phyloP scores from a whole-genome alignment of 2,888 invertebrate genomes.

The Agrilus cyanescens region DNA sequence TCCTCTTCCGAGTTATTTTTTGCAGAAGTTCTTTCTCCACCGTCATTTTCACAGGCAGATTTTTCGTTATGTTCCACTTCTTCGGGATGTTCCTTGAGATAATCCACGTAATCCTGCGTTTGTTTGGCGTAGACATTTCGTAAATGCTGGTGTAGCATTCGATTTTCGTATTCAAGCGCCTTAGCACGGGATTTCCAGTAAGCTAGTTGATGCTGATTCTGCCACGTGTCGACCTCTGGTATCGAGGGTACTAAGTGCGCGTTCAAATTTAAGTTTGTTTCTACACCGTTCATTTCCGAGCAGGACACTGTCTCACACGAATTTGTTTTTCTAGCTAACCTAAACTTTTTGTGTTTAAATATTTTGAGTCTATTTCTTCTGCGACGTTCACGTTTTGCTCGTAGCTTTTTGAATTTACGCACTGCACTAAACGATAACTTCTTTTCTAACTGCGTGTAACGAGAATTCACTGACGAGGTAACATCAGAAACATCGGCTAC shows the following conservation, averaged over 20 bases:
- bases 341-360: constrained; percentile 9
- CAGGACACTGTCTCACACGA: constrained; percentile 22
- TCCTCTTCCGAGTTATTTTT: too few species aligned
- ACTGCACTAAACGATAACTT: neutral
- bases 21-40: too few species aligned
- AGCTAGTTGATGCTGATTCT: constrained; percentile 44
- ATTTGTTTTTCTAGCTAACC: constrained; percentile 19
- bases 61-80: too few species aligned
- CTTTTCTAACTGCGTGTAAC: neutral
- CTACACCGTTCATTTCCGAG: constrained; percentile 25
- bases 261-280: neutral
- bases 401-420: constrained; percentile 10
- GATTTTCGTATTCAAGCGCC: constrained; percentile 46
- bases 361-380: constrained; percentile 12
- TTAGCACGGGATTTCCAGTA: constrained; percentile 50
- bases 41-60: neutral
- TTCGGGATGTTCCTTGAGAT: constrained; percentile 7
- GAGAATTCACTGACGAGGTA: neutral
- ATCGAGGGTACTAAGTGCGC: constrained; percentile 6
- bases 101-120: constrained; percentile 17
- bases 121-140: constrained; percentile 27
- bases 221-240: constrained; percentile 33
- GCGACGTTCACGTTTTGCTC: constrained; percentile 10
- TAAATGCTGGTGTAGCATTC: constrained; percentile 41
- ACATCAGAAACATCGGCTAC: neutral